Percentiles rank a stretch among this genome's conserved stretches.
These are phyloP conservation scores for Orchestia grillus DNA, from an alignment of 1,140 invertebrate species.

Conservation along the genomic window DNA sequence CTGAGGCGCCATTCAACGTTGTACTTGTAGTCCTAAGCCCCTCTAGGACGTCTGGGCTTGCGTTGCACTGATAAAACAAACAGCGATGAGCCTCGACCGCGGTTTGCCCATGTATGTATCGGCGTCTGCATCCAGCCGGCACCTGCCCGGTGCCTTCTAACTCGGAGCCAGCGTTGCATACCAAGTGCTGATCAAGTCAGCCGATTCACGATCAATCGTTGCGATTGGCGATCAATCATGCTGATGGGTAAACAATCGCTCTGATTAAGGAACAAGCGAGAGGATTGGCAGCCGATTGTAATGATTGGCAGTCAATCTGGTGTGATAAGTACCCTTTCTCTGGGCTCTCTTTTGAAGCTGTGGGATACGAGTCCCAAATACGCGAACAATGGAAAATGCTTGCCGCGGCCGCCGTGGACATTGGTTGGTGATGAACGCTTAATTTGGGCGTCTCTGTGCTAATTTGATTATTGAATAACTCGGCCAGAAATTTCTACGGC, in stretches of 20 bases:
- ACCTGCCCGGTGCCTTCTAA: not conserved
- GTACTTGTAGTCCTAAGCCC: not conserved
- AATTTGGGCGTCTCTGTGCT: not conserved
- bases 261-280: slow-evolving; percentile 21
- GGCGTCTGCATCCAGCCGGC: not conserved
- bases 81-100: not conserved
- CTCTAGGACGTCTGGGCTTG: not conserved
- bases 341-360: not conserved
- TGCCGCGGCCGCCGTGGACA: no score
- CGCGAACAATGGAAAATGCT: not conserved
- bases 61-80: slow-evolving; percentile 38
- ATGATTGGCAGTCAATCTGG: slow-evolving; percentile 45
- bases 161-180: not conserved
- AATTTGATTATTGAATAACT: not conserved
- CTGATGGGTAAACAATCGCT: not conserved
- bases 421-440: not conserved
- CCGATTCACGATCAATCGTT: slow-evolving; percentile 37
- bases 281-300: slow-evolving; percentile 37
- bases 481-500: not conserved
- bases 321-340: not conserved
- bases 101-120: slow-evolving; percentile 27
- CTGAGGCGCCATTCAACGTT: not conserved
- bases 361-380: not conserved
- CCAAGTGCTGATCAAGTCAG: not conserved
- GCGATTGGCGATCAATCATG: slow-evolving; percentile 16